These are phyloP conservation scores for Pipa parva DNA, from an alignment of 2,113 vertebrate species.

Conservation along the genomic window DNA sequence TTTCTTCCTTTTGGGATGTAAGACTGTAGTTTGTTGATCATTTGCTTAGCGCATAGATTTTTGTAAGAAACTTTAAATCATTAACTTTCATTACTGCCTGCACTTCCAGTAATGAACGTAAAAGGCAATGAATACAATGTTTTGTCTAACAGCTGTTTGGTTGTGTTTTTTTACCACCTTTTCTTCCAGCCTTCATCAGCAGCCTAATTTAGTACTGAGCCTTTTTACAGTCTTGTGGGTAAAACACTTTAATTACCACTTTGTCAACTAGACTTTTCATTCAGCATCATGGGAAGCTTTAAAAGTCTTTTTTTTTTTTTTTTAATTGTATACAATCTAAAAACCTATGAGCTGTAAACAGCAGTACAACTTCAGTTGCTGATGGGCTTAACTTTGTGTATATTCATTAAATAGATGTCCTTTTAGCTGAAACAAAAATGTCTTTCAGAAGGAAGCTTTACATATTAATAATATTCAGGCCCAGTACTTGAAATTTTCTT, in stretches of 20 bases:
- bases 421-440: too few species aligned
- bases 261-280: conserved; percentile 61
- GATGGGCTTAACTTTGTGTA: too few species aligned
- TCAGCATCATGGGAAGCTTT: conserved; percentile 58
- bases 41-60: conserved; percentile 65
- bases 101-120: conserved; percentile 62
- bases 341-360: too few species aligned
- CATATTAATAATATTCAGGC: too few species aligned
- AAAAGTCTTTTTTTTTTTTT: too few species aligned
- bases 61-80: conserved; percentile 59
- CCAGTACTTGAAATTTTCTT: too few species aligned
- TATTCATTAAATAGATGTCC: too few species aligned
- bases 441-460: too few species aligned
- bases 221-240: conserved; percentile 59
- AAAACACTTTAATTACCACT: conserved; percentile 68
- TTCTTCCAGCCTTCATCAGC: conserved; percentile 64
- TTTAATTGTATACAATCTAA: too few species aligned
- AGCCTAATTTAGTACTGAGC: conserved; percentile 61
- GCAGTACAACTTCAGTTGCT: too few species aligned
- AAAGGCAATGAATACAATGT: conserved; percentile 62
- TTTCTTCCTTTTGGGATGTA: conserved; percentile 54
- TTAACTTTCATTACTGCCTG: conserved; percentile 64
- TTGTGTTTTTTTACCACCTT: conserved; percentile 70
- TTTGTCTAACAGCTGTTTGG: conserved; percentile 67
- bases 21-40: conserved; percentile 63